Conservation (phyloP, 2,113 vertebrate genomes). For the Mohoua ochrocephala region DNA sequence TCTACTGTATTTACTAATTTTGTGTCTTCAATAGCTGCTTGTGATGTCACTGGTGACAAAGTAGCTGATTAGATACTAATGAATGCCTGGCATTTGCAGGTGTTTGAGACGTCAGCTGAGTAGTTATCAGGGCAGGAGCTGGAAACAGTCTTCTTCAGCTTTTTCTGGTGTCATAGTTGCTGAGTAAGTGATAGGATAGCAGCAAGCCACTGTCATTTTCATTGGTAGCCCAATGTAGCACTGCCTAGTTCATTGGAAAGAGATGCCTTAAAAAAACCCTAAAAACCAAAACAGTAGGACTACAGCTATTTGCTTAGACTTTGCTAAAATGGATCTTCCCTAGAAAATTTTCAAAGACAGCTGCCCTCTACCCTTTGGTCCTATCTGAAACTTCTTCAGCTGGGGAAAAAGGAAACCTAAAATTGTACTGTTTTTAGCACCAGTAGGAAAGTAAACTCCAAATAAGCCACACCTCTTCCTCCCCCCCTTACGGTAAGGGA, state of each 20-base stretch:
- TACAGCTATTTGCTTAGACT: background rate
- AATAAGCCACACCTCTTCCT: background rate
- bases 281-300: background rate
- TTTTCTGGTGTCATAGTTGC: background rate
- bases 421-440: background rate
- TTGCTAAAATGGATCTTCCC: background rate
- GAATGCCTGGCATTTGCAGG: background rate
- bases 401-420: background rate
- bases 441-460: background rate
- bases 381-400: background rate
- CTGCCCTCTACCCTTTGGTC: background rate
- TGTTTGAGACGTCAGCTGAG: background rate
- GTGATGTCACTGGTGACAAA: background rate
- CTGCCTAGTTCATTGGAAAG: background rate
- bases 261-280: background rate
- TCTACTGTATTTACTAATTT: background rate
- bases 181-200: background rate
- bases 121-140: background rate
- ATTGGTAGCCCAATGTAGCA: rapidly evolving
- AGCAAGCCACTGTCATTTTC: background rate
- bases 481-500: rapidly evolving
- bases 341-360: background rate
- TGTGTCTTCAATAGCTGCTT: background rate
- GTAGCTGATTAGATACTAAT: background rate
- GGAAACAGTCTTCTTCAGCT: background rate